A percentile compares a stretch with the other conserved stretches of the same genome.
Conservation (phyloP, 2,888 invertebrate genomes). For the Dendrolimus houi region DNA sequence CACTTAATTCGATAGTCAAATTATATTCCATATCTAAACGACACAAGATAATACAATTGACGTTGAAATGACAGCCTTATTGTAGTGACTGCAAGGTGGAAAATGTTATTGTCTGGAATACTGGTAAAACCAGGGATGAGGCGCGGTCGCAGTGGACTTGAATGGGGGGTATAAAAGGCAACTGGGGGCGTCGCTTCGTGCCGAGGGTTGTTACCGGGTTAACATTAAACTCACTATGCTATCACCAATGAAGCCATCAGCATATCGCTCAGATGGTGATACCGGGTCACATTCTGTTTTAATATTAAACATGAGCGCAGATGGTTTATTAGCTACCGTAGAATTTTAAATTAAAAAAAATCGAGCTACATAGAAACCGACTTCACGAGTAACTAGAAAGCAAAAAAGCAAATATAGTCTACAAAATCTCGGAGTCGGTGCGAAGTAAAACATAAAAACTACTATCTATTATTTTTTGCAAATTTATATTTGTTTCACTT, state of each 20-base stretch:
- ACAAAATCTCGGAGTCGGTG: too few relatives aligned
- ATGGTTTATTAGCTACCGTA: not conserved
- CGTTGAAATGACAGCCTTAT: conserved; percentile 25
- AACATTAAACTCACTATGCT: conserved; percentile 49
- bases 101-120: conserved; percentile 18
- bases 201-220: conserved; percentile 47
- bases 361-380: too few relatives aligned
- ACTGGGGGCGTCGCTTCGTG: conserved; percentile 53
- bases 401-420: too few relatives aligned
- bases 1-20: conserved; percentile 31
- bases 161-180: conserved; percentile 42
- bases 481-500: too few relatives aligned
- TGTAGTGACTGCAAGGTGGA: conserved; percentile 18
- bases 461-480: too few relatives aligned
- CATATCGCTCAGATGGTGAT: not conserved
- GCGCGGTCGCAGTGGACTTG: conserved; percentile 46
- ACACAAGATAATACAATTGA: conserved; percentile 20
- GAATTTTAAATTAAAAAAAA: too few relatives aligned
- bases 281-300: not conserved
- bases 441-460: too few relatives aligned
- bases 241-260: conserved; percentile 24
- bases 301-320: not conserved
- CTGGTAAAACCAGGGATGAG: conserved; percentile 47
- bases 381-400: too few relatives aligned
- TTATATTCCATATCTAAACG: conserved; percentile 28